These are phyloP conservation scores for Glyptemys insculpta DNA, from an alignment of 2,797 vertebrate species.

Conservation along the genomic window DNA sequence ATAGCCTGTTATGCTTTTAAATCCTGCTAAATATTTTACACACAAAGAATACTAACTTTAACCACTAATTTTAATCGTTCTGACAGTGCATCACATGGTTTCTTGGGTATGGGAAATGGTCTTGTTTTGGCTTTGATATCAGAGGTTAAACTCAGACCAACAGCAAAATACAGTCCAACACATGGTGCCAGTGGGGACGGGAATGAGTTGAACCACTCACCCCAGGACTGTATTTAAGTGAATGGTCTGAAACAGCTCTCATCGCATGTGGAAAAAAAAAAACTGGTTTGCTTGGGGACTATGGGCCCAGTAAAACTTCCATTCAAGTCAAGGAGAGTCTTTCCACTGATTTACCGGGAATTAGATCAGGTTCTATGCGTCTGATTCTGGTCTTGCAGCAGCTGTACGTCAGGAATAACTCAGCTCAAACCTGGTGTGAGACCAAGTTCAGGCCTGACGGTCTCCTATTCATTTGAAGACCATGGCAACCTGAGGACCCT, in stretches of 20 bases:
- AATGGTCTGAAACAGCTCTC: background rate
- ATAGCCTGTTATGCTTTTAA: background rate
- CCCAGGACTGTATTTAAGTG: background rate
- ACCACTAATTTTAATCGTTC: background rate
- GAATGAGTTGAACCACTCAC: background rate
- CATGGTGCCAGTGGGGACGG: background rate
- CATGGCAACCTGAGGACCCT: background rate
- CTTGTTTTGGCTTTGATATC: background rate
- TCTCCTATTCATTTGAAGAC: background rate
- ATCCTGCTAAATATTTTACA: background rate
- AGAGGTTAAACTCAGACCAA: background rate
- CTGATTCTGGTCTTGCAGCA: background rate
- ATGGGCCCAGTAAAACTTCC: background rate
- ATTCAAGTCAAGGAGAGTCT: background rate
- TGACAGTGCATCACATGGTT: background rate
- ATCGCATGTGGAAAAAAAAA: background rate
- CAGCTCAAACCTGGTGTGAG: background rate
- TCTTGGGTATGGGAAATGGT: background rate
- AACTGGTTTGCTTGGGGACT: background rate
- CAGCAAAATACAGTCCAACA: background rate
- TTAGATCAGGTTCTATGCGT: background rate
- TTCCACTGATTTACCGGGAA: background rate
- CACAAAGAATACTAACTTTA: background rate
- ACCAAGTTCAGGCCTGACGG: background rate
- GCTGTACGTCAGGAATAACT: background rate